These are phyloP conservation scores for Trichonephila clavipes DNA, from an alignment of 1,140 invertebrate species.

Conservation along the genomic window DNA sequence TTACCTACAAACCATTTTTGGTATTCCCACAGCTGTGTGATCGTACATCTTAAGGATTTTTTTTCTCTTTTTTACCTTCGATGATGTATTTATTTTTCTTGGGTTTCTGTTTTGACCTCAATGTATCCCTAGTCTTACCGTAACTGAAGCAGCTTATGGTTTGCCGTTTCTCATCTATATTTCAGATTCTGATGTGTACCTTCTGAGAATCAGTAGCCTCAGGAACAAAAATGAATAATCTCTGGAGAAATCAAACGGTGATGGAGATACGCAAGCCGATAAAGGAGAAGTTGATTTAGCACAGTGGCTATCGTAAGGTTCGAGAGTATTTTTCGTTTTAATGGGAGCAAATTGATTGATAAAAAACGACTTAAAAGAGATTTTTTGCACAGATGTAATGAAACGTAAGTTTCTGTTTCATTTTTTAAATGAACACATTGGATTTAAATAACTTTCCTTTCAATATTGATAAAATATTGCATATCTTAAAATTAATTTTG, in stretches of 20 bases:
- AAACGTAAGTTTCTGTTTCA: no score
- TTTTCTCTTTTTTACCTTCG: neutral
- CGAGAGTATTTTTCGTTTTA: no score
- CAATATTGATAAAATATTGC: no score
- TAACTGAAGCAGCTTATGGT: slow-evolving; percentile 30
- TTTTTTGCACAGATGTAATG: no score
- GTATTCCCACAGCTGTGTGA: neutral
- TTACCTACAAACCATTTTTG: neutral
- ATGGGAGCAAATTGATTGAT: no score
- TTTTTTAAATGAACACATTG: no score
- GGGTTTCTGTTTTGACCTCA: neutral
- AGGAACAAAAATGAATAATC: slow-evolving; percentile 52
- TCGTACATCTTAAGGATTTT: neutral
- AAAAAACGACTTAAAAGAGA: no score
- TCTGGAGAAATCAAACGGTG: slow-evolving; percentile 59
- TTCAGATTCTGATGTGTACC: slow-evolving; percentile 40
- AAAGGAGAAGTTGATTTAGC: neutral
- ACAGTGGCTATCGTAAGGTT: neutral
- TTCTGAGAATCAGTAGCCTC: slow-evolving; percentile 30
- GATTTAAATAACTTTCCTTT: no score
- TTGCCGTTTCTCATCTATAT: slow-evolving; percentile 57
- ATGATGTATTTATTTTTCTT: slow-evolving; percentile 25
- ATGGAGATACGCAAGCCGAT: neutral
- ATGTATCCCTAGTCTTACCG: slow-evolving; percentile 32
- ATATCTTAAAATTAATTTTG: no score